Evolutionary conservation across 2,888 invertebrate genomes (phyloP).

Genomic region (Caenorhabditis imperialis): DNA sequence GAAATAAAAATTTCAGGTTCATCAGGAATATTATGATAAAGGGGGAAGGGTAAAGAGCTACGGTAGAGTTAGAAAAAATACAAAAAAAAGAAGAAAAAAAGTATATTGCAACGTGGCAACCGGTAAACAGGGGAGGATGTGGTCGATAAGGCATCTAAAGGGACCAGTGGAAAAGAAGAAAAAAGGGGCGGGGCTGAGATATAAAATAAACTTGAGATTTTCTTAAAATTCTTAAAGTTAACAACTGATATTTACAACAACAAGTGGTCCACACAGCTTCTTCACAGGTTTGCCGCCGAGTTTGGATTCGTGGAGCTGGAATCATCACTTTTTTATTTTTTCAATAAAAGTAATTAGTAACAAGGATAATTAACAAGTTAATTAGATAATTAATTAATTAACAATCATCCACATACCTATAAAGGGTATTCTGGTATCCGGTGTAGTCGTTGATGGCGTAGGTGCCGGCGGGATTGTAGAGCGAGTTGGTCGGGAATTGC

Average conservation of each 20-base stretch:
- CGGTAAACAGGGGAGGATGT: constrained; percentile 5
- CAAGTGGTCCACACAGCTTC: constrained; percentile 5
- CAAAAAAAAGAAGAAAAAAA: constrained; percentile 6
- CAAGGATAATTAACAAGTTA: not conserved
- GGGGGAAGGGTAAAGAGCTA: not conserved
- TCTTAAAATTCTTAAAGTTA: too few species aligned
- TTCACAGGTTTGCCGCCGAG: constrained; percentile 70
- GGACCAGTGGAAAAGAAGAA: not conserved
- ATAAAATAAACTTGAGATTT: constrained; percentile 1
- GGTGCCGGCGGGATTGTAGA: constrained; percentile 23
- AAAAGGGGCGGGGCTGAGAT: not conserved
- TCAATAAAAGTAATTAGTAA: too few species aligned
- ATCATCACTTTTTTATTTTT: too few species aligned
- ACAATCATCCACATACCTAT: constrained; percentile 46
- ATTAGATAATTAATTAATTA: not conserved
- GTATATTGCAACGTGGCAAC: constrained; percentile 3
- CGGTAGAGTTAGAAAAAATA: not conserved
- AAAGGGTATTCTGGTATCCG: constrained; percentile 60
- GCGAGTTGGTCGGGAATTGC: constrained; percentile 29
- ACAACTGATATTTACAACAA: constrained; percentile 19
- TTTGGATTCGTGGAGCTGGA: constrained; percentile 70
- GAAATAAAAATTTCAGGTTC: too few species aligned
- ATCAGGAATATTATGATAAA: too few species aligned
- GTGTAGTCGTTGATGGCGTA: constrained; percentile 51
- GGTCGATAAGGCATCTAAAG: constrained; percentile 3